These are phyloP conservation scores for Drosophila micromelanica DNA, from an alignment of 1,140 invertebrate genomes.

Conservation along the genomic window DNA sequence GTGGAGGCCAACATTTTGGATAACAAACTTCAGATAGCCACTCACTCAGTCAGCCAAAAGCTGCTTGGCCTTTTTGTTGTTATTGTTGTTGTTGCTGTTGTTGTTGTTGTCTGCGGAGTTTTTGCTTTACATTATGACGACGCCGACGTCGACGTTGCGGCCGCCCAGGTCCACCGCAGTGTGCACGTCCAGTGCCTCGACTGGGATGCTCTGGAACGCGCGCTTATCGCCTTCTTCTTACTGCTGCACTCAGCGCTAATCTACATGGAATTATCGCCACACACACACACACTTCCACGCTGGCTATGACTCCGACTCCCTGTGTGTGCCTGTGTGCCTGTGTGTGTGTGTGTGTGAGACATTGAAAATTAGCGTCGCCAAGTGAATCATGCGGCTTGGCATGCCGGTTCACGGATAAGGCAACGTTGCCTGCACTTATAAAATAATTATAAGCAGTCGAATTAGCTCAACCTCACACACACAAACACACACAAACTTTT, in stretches of 20 bases:
- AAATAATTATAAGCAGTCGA: slow-evolving; percentile 75
- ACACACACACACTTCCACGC: slow-evolving; percentile 33
- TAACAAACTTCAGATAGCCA: slow-evolving; percentile 71
- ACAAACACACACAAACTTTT: neutral
- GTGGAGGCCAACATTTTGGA: slow-evolving; percentile 68
- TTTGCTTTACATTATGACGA: slow-evolving; percentile 47
- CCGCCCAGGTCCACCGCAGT: slow-evolving; percentile 35
- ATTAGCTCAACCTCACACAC: slow-evolving; percentile 22
- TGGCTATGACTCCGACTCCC: slow-evolving; percentile 6
- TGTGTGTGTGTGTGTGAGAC: slow-evolving; percentile 20
- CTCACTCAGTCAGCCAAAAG: slow-evolving; percentile 41
- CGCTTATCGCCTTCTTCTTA: slow-evolving; percentile 58
- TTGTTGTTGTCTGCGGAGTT: slow-evolving; percentile 20
- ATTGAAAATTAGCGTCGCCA: slow-evolving; percentile 69
- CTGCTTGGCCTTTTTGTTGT: slow-evolving; percentile 37
- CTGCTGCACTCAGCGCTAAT: slow-evolving; percentile 79
- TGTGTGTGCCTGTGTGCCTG: slow-evolving; percentile 5
- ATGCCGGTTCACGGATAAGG: slow-evolving; percentile 67
- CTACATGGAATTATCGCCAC: slow-evolving; percentile 74
- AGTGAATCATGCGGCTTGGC: slow-evolving; percentile 72
- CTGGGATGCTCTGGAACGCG: slow-evolving; percentile 49
- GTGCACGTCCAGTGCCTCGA: slow-evolving; percentile 4
- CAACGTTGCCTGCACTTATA: slow-evolving; percentile 75
- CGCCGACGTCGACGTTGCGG: slow-evolving; percentile 23
- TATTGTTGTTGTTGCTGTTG: slow-evolving; percentile 11